Base-by-base conservation (phyloP, 2,113 vertebrate species). In the Pandion haliaetus region DNA sequence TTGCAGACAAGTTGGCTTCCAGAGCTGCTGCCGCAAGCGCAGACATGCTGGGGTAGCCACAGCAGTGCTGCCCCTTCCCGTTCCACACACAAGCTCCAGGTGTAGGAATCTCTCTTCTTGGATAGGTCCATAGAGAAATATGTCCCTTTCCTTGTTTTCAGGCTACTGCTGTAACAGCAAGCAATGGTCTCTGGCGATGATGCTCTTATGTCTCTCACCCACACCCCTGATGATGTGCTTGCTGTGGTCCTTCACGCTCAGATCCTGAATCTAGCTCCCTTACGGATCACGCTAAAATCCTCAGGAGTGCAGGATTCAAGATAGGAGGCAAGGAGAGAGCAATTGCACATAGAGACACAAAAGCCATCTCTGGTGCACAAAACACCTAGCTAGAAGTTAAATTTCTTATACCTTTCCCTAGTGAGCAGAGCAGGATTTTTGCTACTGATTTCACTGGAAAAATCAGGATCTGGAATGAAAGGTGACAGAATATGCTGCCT, bases 401-500 rank as follows among this genome's bases (percentile, higher is more conserved):
- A 31, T 65, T 50, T 49, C 77, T 79, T 23, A 5, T 13, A 32
- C 8, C 8, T 92, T 84, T 74, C 40, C 26, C 32, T 42, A 47
- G 34, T 10, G 18, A 91, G 42, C 14, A 58, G 21, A 91, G 29
- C 23, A 62, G 66, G 57, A 58, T 58, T 94, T 96, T 73, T 94
- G 45, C 32, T 94, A 17, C 82, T 62, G 69, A 87, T 86, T 95
- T 89, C 86, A 86, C 49, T 36, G 47, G 65, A 77, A 93, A 86
- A 92, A 88, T 93, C 6, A 13, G 70, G 45, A 87, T 87, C 70
- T 90, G 91, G 85, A 94, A 77, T 80, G 70, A 73, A 97, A 91
- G 93, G 95, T 95, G 91, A 95, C 87, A 95, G 94, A 95, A 80
- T 87, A 61, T 66, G 89, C 81, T 97, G 95, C 91, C 84, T 80